Conservation (phyloP, 2,888 invertebrate species). For the Camptogramma bilineatum region DNA sequence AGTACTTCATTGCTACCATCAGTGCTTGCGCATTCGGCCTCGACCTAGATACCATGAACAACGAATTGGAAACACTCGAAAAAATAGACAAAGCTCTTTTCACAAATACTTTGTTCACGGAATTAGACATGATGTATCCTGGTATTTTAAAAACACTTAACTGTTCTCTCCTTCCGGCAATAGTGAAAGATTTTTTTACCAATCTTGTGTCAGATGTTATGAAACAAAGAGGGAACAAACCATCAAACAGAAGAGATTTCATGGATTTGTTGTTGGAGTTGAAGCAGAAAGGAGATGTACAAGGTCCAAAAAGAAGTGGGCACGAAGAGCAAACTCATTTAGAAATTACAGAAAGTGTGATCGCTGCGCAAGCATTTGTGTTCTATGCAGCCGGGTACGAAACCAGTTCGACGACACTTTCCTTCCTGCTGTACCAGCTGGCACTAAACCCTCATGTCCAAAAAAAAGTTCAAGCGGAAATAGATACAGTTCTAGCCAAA, state of each 20-base stretch:
- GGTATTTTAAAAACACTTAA: constrained; percentile 53
- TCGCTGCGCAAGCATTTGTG: constrained; percentile 70
- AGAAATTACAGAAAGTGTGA: constrained; percentile 58
- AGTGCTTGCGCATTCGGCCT: constrained; percentile 60
- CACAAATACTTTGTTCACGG: constrained; percentile 36
- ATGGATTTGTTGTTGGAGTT: constrained; percentile 46
- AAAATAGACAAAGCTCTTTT: constrained; percentile 45
- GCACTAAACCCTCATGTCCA: constrained; percentile 68
- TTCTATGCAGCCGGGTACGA: constrained; percentile 77
- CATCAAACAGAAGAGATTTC: constrained; percentile 37
- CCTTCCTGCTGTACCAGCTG: constrained; percentile 64
- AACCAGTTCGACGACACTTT: constrained; percentile 70
- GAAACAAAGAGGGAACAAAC: constrained; percentile 53
- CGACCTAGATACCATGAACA: constrained; percentile 47
- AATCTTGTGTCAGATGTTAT: constrained; percentile 51
- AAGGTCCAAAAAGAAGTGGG: constrained; percentile 37
- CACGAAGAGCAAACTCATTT: constrained; percentile 38
- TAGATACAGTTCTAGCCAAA: constrained; percentile 56
- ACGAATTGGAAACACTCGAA: constrained; percentile 41
- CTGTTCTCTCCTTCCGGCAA: constrained; percentile 49
- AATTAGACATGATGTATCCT: constrained; percentile 60
- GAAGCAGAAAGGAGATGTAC: constrained; percentile 50
- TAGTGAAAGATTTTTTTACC: constrained; percentile 49
- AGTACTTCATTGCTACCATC: constrained; percentile 56
- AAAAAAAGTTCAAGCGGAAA: constrained; percentile 57